Base-by-base conservation (phyloP, 2,797 vertebrate species). In the Sebastes itinus region DNA sequence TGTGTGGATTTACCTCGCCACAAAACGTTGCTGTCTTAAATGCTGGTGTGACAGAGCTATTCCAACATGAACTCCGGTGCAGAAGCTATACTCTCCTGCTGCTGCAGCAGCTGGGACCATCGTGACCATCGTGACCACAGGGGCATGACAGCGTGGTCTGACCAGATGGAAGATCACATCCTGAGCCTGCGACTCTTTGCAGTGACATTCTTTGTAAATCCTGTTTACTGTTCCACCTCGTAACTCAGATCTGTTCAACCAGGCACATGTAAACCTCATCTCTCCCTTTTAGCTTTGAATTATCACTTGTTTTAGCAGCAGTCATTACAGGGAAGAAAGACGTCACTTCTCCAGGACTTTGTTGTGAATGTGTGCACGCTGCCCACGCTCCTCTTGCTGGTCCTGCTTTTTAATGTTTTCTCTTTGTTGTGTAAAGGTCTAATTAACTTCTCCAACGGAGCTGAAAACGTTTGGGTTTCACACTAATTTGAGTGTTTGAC, bases 191-290 rank as follows among this genome's bases (percentile, higher is more conserved):
- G 2, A 35, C 33, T 73, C 5, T 58, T 22, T 61, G 60, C 33
- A 14, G 22, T 3, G 38, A 6, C 27, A 32, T 59, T 80, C 70
- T 72, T 61, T 70, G 35, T 42, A n/a, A 33, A 38, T 71, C 54
- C 25, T 64, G 61, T 80, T 80, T 72, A 49, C 68, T 33, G 6
- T 58, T 38, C 12, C 25, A 14, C 46, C 68, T 77, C 52, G 68
- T 86, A 63, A 56, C 69, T 81, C 64, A 22, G n/a, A 65, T 77
- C 65, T 80, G 72, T 79, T 81, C 61, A 66, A 80, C 32, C 62
- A 75, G 81, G 18, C 58, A 4, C 33, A 20, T 42, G 8, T 63
- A 75, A 72, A 75, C 56, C 49, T 63, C 18, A 13, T 22, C 7
- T n/a, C 38, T 27, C 1, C 20, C 30, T 22, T n/a, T 56, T 16